Percentiles rank a stretch among this genome's conserved stretches.
Conservation (phyloP, 2,797 vertebrate species). For the Cyprinella venusta region DNA sequence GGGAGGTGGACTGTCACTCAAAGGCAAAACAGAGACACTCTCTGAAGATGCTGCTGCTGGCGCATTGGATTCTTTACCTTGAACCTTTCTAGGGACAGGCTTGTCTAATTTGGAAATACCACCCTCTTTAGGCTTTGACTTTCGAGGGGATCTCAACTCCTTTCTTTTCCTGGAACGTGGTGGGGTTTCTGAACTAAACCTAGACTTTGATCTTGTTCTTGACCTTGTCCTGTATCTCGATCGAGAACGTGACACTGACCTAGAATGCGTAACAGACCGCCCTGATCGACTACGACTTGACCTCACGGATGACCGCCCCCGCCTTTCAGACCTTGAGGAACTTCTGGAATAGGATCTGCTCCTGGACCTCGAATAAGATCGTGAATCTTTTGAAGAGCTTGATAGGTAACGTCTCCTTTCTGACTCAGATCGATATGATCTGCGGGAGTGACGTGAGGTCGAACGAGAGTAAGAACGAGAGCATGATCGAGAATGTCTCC, state of each 20-base stretch:
- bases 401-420: constrained; percentile 80
- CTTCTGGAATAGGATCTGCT: constrained; percentile 77
- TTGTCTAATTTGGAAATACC: constrained; percentile 75
- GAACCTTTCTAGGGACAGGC: constrained; percentile 68
- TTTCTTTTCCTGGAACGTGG: constrained; percentile 70
- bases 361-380: constrained; percentile 81
- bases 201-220: constrained; percentile 67
- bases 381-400: constrained; percentile 76
- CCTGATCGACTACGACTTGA: constrained; percentile 74
- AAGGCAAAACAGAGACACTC: constrained; percentile 85
- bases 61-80: constrained; percentile 73
- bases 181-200: constrained; percentile 75
- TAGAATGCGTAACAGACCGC: constrained; percentile 78
- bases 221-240: constrained; percentile 76
- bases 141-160: constrained; percentile 76
- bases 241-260: constrained; percentile 64
- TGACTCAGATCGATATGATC: constrained; percentile 78
- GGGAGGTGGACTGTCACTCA: constrained; percentile 96
- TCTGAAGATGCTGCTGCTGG: constrained; percentile 75
- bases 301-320: constrained; percentile 68
- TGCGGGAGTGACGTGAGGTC: constrained; percentile 74
- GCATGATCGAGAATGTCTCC: constrained; percentile 76
- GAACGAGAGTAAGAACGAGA: constrained; percentile 80
- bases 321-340: constrained; percentile 72
- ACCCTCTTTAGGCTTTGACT: constrained; percentile 71